These are phyloP conservation scores for Drosophila busckii DNA, from an alignment of 1,140 invertebrate genomes.

Conservation along the genomic window DNA sequence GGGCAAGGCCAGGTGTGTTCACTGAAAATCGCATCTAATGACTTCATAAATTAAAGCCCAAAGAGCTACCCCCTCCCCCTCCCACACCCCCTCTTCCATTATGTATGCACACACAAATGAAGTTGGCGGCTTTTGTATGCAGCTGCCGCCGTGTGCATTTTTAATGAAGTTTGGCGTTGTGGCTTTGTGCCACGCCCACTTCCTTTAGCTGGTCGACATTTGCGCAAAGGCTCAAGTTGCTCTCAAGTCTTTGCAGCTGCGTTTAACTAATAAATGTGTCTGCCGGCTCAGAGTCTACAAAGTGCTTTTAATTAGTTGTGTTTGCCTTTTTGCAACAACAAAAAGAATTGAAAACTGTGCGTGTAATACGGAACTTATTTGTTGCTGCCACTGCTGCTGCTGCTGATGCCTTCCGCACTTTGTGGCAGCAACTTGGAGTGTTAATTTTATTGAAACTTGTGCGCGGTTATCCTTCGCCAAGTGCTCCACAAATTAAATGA, in stretches of 20 bases:
- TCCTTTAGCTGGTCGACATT: conserved; percentile 59
- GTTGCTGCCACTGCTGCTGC: conserved; percentile 3
- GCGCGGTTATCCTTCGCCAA: conserved; percentile 19
- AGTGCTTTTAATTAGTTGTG: conserved; percentile 70
- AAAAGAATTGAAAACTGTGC: background rate
- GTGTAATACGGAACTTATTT: background rate
- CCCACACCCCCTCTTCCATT: too few species aligned
- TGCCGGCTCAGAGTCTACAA: conserved; percentile 46
- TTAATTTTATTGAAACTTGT: conserved; percentile 44
- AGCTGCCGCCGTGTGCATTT: conserved; percentile 45
- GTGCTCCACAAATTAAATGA: conserved; percentile 24
- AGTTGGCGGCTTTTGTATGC: conserved; percentile 24
- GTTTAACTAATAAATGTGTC: conserved; percentile 51
- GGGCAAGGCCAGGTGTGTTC: conserved; percentile 39
- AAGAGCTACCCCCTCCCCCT: background rate
- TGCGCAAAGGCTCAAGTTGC: conserved; percentile 55
- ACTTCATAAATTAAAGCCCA: conserved; percentile 58
- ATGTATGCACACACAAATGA: conserved; percentile 25
- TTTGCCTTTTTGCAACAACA: conserved; percentile 38
- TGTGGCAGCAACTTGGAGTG: conserved; percentile 57
- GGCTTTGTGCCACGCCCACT: conserved; percentile 44
- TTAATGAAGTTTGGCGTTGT: conserved; percentile 47
- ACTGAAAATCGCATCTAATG: conserved; percentile 60
- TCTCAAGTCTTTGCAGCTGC: conserved; percentile 27
- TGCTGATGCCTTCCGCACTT: too few species aligned